Conservation (phyloP, 2,888 invertebrate genomes). For the Chloroclystis v-ata region DNA sequence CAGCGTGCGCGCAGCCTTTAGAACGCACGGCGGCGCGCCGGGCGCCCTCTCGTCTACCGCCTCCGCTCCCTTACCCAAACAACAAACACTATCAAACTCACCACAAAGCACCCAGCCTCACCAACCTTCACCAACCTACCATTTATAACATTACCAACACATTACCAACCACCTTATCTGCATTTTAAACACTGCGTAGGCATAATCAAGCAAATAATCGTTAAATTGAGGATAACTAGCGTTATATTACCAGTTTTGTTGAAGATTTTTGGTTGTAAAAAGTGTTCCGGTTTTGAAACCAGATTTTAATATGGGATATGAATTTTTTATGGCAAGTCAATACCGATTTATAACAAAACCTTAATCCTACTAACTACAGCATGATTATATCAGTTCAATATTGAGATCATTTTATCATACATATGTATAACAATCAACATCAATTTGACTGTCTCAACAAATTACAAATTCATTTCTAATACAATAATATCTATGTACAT, state of each 20-base stretch:
- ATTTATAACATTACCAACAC: slow-evolving; percentile 9
- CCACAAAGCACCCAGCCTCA: background rate
- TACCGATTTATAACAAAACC: slow-evolving; percentile 1
- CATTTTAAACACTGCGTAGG: slow-evolving; percentile 4
- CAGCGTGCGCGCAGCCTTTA: slow-evolving; percentile 44
- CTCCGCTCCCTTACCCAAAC: slow-evolving; percentile 42
- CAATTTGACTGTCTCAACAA: too few relatives aligned
- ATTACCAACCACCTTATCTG: background rate
- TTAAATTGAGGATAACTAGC: slow-evolving; percentile 20
- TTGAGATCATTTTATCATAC: background rate
- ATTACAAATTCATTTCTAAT: too few relatives aligned
- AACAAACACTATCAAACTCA: slow-evolving; percentile 15
- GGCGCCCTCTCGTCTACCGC: slow-evolving; percentile 73
- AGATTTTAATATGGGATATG: slow-evolving; percentile 10
- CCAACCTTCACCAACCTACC: background rate
- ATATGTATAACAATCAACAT: too few relatives aligned
- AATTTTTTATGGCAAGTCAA: slow-evolving; percentile 8
- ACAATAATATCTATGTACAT: too few relatives aligned
- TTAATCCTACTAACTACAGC: background rate
- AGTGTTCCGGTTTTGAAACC: slow-evolving; percentile 16
- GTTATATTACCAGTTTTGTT: slow-evolving; percentile 15
- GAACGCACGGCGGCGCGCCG: slow-evolving; percentile 60
- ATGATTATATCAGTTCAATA: too few relatives aligned
- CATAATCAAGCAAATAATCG: slow-evolving; percentile 13
- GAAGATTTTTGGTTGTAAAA: slow-evolving; percentile 10